Evolutionary conservation across 2,888 invertebrate genomes (phyloP).

Genomic region (Agrypnus murinus): DNA sequence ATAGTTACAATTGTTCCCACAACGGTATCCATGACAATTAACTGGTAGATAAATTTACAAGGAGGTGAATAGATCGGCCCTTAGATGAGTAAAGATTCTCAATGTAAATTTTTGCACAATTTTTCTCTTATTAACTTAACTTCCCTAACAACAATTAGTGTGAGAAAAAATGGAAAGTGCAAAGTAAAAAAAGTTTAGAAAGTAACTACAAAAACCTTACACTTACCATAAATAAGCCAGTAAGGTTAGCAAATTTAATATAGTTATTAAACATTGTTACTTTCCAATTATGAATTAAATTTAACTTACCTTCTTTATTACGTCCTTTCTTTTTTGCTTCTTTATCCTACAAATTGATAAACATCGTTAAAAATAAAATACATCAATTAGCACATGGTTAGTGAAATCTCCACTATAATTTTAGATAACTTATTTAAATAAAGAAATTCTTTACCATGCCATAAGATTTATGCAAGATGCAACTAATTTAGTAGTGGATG

Average conservation of each 20-base stretch:
- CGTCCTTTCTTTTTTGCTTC: conserved; percentile 90
- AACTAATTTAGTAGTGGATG: conserved; percentile 1
- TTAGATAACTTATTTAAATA: not conserved
- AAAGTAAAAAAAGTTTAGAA: too few species aligned
- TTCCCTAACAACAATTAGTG: too few species aligned
- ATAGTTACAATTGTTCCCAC: too few species aligned
- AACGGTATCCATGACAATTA: too few species aligned
- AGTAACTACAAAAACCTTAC: too few species aligned
- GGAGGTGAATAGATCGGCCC: too few species aligned
- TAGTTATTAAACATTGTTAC: conserved; percentile 45
- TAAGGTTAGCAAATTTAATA: conserved; percentile 50
- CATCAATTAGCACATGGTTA: not conserved
- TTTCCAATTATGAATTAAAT: conserved; percentile 53
- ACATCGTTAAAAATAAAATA: conserved; percentile 20
- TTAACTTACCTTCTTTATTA: conserved; percentile 90
- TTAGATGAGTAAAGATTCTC: too few species aligned
- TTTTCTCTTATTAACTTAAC: too few species aligned
- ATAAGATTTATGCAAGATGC: not conserved
- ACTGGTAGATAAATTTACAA: too few species aligned
- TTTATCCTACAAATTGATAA: conserved; percentile 80
- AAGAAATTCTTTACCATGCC: not conserved
- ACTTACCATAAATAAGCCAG: conserved; percentile 64
- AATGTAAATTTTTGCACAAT: too few species aligned
- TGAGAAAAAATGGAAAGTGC: too few species aligned
- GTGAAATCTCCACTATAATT: conserved; percentile 17